phyloP scores from a whole-genome alignment of 2,797 vertebrate genomes.

The Hybognathus amarus region DNA sequence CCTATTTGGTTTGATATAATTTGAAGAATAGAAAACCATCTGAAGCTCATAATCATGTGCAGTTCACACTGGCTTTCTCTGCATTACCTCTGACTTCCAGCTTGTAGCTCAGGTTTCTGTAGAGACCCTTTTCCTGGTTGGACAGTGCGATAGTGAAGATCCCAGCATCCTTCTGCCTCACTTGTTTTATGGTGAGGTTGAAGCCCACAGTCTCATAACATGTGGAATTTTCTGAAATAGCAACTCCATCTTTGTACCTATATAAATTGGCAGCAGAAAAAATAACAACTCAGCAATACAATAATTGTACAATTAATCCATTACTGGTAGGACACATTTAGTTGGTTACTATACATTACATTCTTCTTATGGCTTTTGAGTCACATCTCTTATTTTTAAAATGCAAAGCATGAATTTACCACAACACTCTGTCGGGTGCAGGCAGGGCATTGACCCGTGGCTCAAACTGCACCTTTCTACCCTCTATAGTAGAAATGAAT shows the following conservation, averaged over 20 bases:
- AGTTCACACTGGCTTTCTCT: background rate
- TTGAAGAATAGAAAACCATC: background rate
- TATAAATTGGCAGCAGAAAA: constrained; percentile 20
- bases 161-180: constrained; percentile 81
- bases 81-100: constrained; percentile 84
- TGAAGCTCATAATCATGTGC: background rate
- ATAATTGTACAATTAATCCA: background rate
- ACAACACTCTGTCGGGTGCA: constrained; percentile 70
- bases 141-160: constrained; percentile 83
- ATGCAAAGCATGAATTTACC: constrained; percentile 72
- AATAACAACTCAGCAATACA: background rate
- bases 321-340: background rate
- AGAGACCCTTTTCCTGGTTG: constrained; percentile 73
- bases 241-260: constrained; percentile 88
- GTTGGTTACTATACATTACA: background rate
- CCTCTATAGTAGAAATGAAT: constrained; percentile 66
- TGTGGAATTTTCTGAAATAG: constrained; percentile 77
- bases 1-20: background rate
- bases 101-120: constrained; percentile 83
- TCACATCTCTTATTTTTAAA: background rate
- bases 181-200: constrained; percentile 78
- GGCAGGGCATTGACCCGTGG: constrained; percentile 84
- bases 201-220: constrained; percentile 76
- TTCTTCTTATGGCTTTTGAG: background rate
- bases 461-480: constrained; percentile 76